Evolutionary conservation across 2,797 vertebrate genomes (phyloP).

Genomic region (Pempheris klunzingeri): DNA sequence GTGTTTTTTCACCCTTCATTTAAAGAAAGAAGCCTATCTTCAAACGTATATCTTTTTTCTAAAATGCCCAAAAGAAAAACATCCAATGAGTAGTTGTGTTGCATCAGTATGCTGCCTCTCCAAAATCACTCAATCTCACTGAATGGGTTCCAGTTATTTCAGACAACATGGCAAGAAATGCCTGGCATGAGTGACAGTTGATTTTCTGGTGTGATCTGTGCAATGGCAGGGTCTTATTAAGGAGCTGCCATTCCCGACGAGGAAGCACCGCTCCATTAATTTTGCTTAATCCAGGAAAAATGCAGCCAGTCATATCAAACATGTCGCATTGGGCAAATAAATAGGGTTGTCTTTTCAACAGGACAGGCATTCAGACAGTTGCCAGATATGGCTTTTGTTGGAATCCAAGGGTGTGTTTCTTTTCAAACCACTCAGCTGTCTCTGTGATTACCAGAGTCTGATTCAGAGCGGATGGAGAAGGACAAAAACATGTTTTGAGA

Average conservation of each 20-base stretch:
- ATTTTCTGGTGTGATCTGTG: conserved; percentile 52
- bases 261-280: conserved; percentile 49
- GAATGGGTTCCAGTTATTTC: conserved; percentile 43
- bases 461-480: conserved; percentile 14
- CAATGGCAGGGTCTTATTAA: conserved; percentile 53
- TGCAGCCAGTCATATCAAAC: conserved; percentile 42
- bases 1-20: no score
- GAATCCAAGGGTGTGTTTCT: conserved; percentile 76
- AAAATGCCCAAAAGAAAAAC: conserved; percentile 12
- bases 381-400: conserved; percentile 71
- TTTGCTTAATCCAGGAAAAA: conserved; percentile 50
- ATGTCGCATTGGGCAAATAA: conserved; percentile 61
- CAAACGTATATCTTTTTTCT: background rate
- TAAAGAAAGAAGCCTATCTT: no score
- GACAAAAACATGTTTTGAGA: conserved; percentile 30
- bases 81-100: background rate
- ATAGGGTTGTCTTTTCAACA: conserved; percentile 32
- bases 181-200: conserved; percentile 38
- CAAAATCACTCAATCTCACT: conserved; percentile 5
- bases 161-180: conserved; percentile 31
- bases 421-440: conserved; percentile 71
- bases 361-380: conserved; percentile 63
- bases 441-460: conserved; percentile 36
- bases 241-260: conserved; percentile 46
- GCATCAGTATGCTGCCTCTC: background rate